Percentiles rank a stretch among this genome's conserved stretches.
Evolutionary conservation across 2,113 vertebrate genomes (phyloP).

Genomic region (Nothoprocta perdicaria): DNA sequence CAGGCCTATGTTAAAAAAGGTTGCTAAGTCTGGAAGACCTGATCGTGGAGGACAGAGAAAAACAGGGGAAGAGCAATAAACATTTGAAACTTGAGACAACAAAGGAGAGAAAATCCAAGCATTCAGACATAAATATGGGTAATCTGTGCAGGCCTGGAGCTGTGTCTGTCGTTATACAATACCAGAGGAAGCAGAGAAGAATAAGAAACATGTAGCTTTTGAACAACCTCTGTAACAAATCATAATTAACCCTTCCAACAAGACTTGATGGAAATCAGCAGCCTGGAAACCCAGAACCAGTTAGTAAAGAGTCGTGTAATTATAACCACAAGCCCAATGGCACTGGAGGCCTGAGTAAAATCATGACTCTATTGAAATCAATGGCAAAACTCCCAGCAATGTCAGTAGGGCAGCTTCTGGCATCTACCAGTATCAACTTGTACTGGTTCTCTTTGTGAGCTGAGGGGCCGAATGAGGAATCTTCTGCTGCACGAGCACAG

Average conservation of each 20-base stretch:
- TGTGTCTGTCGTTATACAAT: neutral
- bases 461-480: accelerated
- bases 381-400: slow-evolving; percentile 25
- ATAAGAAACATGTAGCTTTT: neutral
- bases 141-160: accelerated
- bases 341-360: slow-evolving; percentile 31
- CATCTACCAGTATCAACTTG: neutral
- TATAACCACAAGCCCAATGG: neutral
- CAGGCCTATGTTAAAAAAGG: neutral
- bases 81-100: neutral
- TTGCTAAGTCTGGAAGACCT: neutral
- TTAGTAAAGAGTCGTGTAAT: neutral
- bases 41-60: neutral
- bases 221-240: slow-evolving; percentile 9
- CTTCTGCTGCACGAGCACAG: neutral
- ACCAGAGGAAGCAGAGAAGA: neutral
- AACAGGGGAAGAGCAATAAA: neutral
- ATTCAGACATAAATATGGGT: neutral
- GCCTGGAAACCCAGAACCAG: neutral
- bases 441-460: neutral
- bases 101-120: neutral
- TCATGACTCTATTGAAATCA: slow-evolving; percentile 18
- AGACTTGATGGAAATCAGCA: neutral
- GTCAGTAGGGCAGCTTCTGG: slow-evolving; percentile 9
- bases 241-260: neutral